Evolutionary conservation across 2,113 vertebrate species (phyloP).

Genomic region (Acanthisitta chloris): DNA sequence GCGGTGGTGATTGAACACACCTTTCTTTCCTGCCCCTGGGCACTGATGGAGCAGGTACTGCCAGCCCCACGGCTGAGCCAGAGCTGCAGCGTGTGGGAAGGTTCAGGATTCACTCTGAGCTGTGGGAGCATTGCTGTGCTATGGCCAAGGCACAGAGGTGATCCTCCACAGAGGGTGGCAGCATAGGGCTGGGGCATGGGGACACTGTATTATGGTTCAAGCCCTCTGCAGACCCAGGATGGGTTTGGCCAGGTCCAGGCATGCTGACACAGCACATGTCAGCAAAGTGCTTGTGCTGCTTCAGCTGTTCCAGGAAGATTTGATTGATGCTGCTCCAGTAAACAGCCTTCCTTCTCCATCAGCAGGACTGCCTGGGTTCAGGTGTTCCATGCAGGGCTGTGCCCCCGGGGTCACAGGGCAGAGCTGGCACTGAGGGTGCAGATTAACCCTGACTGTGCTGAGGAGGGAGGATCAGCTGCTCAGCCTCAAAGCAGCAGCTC

Average conservation of each 20-base stretch:
- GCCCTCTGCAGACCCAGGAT: background rate
- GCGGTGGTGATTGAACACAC: background rate
- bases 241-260: background rate
- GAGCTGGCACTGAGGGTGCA: background rate
- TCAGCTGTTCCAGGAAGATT: background rate
- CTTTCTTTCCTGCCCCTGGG: background rate
- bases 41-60: fast-evolving
- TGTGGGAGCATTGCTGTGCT: background rate
- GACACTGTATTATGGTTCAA: background rate
- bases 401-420: background rate
- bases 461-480: background rate
- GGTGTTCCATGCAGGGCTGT: background rate
- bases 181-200: background rate
- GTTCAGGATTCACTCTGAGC: background rate
- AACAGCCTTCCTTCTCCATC: background rate
- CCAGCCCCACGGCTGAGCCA: fast-evolving
- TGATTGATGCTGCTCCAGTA: background rate
- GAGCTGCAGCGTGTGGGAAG: fast-evolving
- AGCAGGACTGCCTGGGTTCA: background rate
- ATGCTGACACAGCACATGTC: background rate
- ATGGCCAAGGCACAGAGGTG: background rate
- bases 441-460: background rate
- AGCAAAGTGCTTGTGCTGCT: background rate
- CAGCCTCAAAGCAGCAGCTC: background rate
- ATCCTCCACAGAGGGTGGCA: background rate